These are phyloP conservation scores for Brachirus orientalis DNA, from an alignment of 2,113 vertebrate genomes.

Conservation along the genomic window DNA sequence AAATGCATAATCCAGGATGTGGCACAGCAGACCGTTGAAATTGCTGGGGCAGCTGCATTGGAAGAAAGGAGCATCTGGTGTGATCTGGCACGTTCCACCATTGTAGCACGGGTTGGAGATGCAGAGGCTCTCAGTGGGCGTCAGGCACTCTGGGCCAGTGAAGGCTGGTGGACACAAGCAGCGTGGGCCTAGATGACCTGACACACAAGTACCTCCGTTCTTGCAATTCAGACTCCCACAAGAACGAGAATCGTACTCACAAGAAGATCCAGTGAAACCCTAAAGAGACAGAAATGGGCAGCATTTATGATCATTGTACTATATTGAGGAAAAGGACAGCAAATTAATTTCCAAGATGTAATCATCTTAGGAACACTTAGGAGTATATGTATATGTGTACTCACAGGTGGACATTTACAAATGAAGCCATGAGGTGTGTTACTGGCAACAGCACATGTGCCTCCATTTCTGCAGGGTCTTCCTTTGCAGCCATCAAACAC, in stretches of 20 bases:
- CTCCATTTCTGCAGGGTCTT: conserved; percentile 91
- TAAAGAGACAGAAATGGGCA: conserved; percentile 55
- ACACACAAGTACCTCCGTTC: conserved; percentile 92
- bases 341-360: not conserved
- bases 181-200: conserved; percentile 86
- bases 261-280: conserved; percentile 93
- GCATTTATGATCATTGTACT: not conserved
- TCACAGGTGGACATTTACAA: conserved; percentile 93
- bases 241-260: conserved; percentile 89
- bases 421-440: conserved; percentile 95
- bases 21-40: conserved; percentile 96
- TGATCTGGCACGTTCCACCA: conserved; percentile 90
- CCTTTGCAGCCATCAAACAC: conserved; percentile 93
- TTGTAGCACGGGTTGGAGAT: conserved; percentile 93
- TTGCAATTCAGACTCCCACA: conserved; percentile 91
- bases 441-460: conserved; percentile 91
- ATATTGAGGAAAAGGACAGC: not conserved
- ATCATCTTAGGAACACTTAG: not conserved
- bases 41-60: conserved; percentile 91
- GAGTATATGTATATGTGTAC: conserved; percentile 68
- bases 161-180: conserved; percentile 87
- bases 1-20: conserved; percentile 94
- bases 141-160: conserved; percentile 91
- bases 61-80: conserved; percentile 86
- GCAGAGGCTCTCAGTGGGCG: conserved; percentile 88